Evolutionary conservation across 2,888 invertebrate species (phyloP), one percentile per base, ranked within the genome.

Genomic region (Euzophera pinguis): DNA sequence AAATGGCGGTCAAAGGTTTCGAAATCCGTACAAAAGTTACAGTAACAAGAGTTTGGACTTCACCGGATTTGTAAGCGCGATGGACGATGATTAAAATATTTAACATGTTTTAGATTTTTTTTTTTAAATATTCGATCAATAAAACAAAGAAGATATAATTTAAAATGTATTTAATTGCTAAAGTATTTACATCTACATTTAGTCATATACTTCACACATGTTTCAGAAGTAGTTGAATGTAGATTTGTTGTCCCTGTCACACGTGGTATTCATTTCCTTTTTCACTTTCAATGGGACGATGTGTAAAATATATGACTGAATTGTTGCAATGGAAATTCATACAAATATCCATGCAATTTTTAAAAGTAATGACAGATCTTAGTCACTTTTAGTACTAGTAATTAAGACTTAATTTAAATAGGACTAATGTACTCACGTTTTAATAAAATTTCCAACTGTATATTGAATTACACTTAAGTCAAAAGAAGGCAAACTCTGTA

Each of bases 61-160:
- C 50, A 55, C 68, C 13, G 71, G 71, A 22, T 79, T 72, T 60
- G 71, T 74, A 22, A 78, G 64, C 60, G 74, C 74, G 39, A 72
- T 77, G 69, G 63, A 72, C 38, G 65, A 75, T 47, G 54, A 71
- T 42, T 65, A 60, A 62, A 6, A 6, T 29, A 32, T 32, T 32
- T 32, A 32, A 4, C 56, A 51, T 37, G 27, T 47, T 8, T 10
- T 13, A 3, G 17, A 57, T 37, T 59, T 39, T 39, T 38, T 6
- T 4, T 38, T 47, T 39, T 47, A 48, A 13, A n/a, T n/a, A n/a
- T n/a, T n/a, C n/a, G n/a, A n/a, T n/a, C 45, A 56, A 56, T 47
- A 53, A 56, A 52, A 53, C 14, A 48, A 41, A 5, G 4, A 14
- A 16, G 14, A 16, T 38, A 16, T 50, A 29, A 14, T 29, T 49